phyloP scores from a whole-genome alignment of 2,113 vertebrate species.

The Ranitomeya imitator region DNA sequence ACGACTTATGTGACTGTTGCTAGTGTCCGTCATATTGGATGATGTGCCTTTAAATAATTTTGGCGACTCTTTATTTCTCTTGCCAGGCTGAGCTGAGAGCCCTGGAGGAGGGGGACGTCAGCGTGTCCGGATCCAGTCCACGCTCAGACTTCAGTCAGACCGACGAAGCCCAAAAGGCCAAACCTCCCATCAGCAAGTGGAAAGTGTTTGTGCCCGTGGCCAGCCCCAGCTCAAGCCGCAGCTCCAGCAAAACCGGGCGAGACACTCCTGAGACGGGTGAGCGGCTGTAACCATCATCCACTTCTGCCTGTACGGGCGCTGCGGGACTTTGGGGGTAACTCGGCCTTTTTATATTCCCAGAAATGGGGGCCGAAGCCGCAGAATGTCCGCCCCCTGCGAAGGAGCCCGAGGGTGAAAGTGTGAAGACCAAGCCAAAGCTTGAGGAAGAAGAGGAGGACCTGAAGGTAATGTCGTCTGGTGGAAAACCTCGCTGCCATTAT shows the following conservation, averaged over 20 bases:
- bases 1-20: background rate
- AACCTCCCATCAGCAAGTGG: slow-evolving; percentile 84
- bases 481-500: background rate
- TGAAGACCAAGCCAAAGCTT: slow-evolving; percentile 73
- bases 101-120: slow-evolving; percentile 91
- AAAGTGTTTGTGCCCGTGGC: slow-evolving; percentile 83
- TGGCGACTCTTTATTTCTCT: background rate
- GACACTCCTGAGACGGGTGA: slow-evolving; percentile 76
- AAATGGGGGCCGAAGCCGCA: slow-evolving; percentile 67
- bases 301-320: background rate
- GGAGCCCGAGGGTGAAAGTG: slow-evolving; percentile 75
- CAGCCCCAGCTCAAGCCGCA: slow-evolving; percentile 85
- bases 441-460: slow-evolving; percentile 80
- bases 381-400: slow-evolving; percentile 65
- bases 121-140: slow-evolving; percentile 88
- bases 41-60: background rate
- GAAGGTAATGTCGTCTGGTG: slow-evolving; percentile 73
- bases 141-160: slow-evolving; percentile 85
- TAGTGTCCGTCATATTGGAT: background rate
- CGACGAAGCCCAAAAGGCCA: slow-evolving; percentile 73
- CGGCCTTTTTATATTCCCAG: slow-evolving; percentile 60
- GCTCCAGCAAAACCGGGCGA: slow-evolving; percentile 80
- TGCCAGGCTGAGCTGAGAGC: slow-evolving; percentile 92
- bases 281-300: background rate
- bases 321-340: background rate